A percentile compares a stretch with the other conserved stretches of the same genome.
These are phyloP conservation scores for Drosophila planitibia DNA, from an alignment of 2,888 invertebrate species.

Conservation along the genomic window DNA sequence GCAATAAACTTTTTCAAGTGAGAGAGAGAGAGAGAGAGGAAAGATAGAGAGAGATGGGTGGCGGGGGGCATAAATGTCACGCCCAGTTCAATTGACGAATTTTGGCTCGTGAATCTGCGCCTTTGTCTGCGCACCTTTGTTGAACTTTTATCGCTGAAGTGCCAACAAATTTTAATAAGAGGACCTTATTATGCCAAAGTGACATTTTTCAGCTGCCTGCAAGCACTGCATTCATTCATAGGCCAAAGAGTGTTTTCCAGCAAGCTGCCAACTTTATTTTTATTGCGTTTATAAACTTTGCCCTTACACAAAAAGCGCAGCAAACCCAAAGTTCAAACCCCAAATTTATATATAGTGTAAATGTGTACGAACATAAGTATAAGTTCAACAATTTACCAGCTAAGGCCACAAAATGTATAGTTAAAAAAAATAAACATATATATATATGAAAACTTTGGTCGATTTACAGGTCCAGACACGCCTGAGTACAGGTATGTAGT, in stretches of 20 bases:
- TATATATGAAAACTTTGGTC: conserved; percentile 1
- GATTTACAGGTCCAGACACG: conserved; percentile 18
- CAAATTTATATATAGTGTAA: conserved; percentile 47
- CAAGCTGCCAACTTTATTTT: conserved; percentile 71
- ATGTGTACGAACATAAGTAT: conserved; percentile 13
- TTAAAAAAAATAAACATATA: background rate
- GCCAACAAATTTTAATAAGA: conserved; percentile 60
- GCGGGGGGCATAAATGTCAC: conserved; percentile 50
- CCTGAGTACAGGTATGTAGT: conserved; percentile 34
- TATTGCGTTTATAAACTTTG: conserved; percentile 80
- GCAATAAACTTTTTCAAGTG: background rate
- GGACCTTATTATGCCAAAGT: conserved; percentile 68
- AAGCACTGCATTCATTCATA: conserved; percentile 21
- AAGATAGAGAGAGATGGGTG: background rate
- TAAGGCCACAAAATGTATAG: conserved; percentile 15
- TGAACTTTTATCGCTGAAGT: conserved; percentile 37
- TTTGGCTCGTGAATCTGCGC: conserved; percentile 43
- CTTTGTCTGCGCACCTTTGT: conserved; percentile 66
- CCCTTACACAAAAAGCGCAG: conserved; percentile 60
- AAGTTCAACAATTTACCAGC: conserved; percentile 58
- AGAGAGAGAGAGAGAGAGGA: too few species aligned
- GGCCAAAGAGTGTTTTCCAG: conserved; percentile 35
- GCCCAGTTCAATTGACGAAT: conserved; percentile 35
- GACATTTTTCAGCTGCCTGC: conserved; percentile 61
- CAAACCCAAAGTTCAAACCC: conserved; percentile 63